Base-by-base conservation (phyloP, 2,888 invertebrate species). In the Dyspetes luteomarginatus region DNA sequence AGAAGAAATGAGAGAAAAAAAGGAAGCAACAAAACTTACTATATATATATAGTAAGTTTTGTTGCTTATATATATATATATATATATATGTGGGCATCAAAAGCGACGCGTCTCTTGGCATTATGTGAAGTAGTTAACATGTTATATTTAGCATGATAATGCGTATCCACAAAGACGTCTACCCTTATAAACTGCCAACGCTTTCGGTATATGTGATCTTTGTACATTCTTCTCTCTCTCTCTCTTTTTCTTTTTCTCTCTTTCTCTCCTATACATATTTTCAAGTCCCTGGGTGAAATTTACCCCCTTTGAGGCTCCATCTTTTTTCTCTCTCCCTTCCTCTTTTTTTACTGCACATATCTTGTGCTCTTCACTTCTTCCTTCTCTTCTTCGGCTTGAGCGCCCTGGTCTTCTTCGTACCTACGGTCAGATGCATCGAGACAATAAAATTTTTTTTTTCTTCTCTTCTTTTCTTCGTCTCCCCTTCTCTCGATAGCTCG, bases 61-160 rank as follows among this genome's bases (percentile, higher is more conserved):
- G 7, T 64, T 43, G 28, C 48, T 36, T 28, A 56, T 56, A 22
- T 65, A 52, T 48, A 64, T 43, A 55, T 24, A 45, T 67, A 36
- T 30, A 58, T 60, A 48, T 56, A 30, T 68, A 30, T 41, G 56
- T 17, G 71, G 60, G 62, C 68, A 72, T 79, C 80, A 83, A 83
- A 83, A 78, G 75, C 58, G 76, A 82, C 73, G 76, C 79, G 77
- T 82, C 81, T 77, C 82, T 64, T 48, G 67, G 71, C 65, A 83
- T 91, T 90, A 90, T 92, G 96, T 96, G 92, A 97, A 95, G 92
- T 96, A 96, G 93, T 97, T 92, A 92, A 92, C 92, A 92, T 92
- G 92, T 92, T 91, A 91, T 91, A 91, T 91, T 92, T 92, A 91
- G 92, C 91, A 92, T 92, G 91, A 91, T 91, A 92, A 92, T 91